A percentile compares a stretch with the other conserved stretches of the same genome.
These are phyloP conservation scores for Nettapus auritus DNA, from an alignment of 2,113 vertebrate genomes.

Conservation along the genomic window DNA sequence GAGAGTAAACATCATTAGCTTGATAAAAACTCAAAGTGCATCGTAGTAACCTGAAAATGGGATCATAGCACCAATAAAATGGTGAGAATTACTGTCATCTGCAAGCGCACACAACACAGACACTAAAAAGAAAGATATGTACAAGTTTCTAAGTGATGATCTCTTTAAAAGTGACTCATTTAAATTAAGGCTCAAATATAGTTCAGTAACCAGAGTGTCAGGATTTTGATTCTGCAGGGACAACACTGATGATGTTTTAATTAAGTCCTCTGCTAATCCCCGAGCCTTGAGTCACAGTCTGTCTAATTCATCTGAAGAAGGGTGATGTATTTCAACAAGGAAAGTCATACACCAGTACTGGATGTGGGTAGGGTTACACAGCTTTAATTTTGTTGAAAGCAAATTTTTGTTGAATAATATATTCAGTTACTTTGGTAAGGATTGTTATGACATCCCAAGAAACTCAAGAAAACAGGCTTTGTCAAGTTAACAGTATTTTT, in stretches of 20 bases:
- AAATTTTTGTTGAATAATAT: neutral
- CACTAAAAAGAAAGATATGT: neutral
- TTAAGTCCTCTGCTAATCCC: conserved; percentile 61
- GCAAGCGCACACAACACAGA: neutral
- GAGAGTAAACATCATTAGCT: neutral
- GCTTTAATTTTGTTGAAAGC: conserved; percentile 13
- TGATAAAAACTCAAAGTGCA: neutral
- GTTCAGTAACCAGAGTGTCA: conserved; percentile 3
- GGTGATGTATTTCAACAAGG: conserved; percentile 20
- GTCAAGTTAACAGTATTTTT: conserved; percentile 36
- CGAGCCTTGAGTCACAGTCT: conserved; percentile 10
- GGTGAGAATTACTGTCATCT: neutral
- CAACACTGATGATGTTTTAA: conserved; percentile 39
- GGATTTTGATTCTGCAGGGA: conserved; percentile 59
- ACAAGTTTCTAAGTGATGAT: neutral
- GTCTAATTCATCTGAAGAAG: conserved; percentile 12
- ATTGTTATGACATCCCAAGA: neutral
- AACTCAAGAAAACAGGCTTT: neutral
- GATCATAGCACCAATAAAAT: neutral
- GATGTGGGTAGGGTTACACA: neutral
- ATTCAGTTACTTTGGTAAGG: neutral
- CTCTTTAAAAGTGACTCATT: neutral
- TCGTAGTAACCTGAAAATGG: neutral
- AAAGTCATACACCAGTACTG: neutral
- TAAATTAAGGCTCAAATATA: conserved; percentile 30